These are phyloP conservation scores for Henricia sp. DNA, from an alignment of 53 echinoderm and acorn worm genomes.

Conservation along the genomic window DNA sequence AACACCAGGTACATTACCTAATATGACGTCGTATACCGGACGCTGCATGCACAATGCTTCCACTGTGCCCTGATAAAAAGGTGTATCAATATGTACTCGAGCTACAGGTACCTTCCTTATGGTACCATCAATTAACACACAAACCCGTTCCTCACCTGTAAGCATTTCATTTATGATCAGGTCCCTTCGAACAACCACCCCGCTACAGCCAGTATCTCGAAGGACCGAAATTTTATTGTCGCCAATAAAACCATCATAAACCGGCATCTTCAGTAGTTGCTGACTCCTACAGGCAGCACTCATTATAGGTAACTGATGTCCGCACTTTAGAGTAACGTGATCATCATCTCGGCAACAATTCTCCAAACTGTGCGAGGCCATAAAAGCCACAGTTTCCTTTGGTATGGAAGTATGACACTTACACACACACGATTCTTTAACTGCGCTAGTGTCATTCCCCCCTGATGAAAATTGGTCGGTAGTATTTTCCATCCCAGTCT, in stretches of 20 bases:
- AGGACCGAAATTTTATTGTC: slow-evolving; percentile 27
- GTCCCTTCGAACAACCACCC: slow-evolving; percentile 24
- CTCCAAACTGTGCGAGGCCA: slow-evolving; percentile 29
- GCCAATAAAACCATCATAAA: slow-evolving; percentile 13
- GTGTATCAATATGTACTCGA: slow-evolving; percentile 22
- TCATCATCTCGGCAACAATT: slow-evolving; percentile 32
- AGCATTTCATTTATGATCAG: slow-evolving; percentile 36
- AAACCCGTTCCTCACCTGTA: slow-evolving; percentile 29
- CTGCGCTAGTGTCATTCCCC: not conserved
- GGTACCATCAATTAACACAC: slow-evolving; percentile 45
- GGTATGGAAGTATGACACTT: not conserved
- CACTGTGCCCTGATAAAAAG: slow-evolving; percentile 26
- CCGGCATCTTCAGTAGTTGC: slow-evolving; percentile 27
- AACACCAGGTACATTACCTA: slow-evolving; percentile 62
- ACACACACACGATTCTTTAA: not conserved
- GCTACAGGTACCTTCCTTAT: slow-evolving; percentile 41
- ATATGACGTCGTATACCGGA: slow-evolving; percentile 62
- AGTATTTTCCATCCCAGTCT: not conserved
- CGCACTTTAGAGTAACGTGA: slow-evolving; percentile 45
- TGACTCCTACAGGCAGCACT: slow-evolving; percentile 47
- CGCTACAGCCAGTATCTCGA: slow-evolving; percentile 48
- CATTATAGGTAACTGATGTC: slow-evolving; percentile 49
- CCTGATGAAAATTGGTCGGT: not conserved
- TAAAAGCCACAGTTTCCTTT: slow-evolving; percentile 43
- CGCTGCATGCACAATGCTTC: slow-evolving; percentile 51